Conservation (phyloP, 2,888 invertebrate genomes). For the Phorcus lineatus region DNA sequence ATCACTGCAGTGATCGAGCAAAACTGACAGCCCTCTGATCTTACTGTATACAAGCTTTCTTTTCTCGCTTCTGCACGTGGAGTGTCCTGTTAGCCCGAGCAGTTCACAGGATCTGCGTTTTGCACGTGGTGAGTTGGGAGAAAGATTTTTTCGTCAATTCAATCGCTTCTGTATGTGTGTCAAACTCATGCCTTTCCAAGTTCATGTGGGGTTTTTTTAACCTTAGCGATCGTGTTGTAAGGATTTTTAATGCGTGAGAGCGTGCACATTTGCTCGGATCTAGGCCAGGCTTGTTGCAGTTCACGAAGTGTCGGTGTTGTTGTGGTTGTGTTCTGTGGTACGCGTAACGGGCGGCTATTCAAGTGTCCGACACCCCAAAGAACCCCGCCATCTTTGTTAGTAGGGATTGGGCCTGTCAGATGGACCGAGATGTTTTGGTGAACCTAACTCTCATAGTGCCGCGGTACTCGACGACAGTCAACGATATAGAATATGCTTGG, state of each 20-base stretch:
- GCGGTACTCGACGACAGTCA: too few species aligned
- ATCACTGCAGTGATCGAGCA: neutral
- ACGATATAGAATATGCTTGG: too few species aligned
- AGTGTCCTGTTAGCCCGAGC: neutral
- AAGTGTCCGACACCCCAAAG: neutral
- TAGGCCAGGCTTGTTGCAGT: too few species aligned
- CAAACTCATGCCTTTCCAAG: too few species aligned
- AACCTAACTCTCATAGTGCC: too few species aligned
- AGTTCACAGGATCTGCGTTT: neutral
- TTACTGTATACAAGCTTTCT: neutral
- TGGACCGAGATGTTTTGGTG: conserved; percentile 7
- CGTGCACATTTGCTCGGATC: too few species aligned
- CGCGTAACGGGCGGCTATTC: neutral
- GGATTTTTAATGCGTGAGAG: too few species aligned
- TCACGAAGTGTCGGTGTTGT: neutral
- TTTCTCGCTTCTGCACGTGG: neutral
- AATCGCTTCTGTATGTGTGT: neutral
- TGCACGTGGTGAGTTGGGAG: conserved; percentile 2
- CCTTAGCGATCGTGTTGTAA: too few species aligned
- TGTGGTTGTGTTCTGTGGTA: neutral
- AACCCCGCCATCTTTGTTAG: conserved; percentile 15
- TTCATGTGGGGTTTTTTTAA: too few species aligned
- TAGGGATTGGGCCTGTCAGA: neutral
- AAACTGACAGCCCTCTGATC: conserved; percentile 12
- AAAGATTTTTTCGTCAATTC: conserved; percentile 9